Percentiles rank a stretch among this genome's conserved stretches.
Conservation (phyloP, 2,113 vertebrate species). For the Pipra filicauda region DNA sequence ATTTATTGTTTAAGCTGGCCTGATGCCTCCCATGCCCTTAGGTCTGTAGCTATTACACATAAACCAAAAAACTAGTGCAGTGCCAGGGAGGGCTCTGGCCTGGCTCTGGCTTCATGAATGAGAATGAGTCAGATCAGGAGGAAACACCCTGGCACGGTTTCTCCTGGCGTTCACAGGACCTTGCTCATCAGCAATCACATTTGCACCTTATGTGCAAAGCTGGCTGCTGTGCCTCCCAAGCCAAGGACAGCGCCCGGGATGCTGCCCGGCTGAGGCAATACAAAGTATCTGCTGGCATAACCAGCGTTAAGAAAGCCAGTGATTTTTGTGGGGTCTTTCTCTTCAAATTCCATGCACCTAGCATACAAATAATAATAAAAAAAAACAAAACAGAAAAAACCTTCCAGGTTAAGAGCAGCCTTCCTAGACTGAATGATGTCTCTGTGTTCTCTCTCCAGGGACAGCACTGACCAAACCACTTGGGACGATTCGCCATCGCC, state of each 20-base stretch:
- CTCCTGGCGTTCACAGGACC: not conserved
- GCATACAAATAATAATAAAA: not conserved
- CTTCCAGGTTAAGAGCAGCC: not conserved
- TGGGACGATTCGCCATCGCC: fast-evolving
- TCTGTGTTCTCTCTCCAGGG: not conserved
- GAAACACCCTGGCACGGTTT: conserved; percentile 35
- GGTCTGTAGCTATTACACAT: conserved; percentile 49
- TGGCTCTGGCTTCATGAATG: conserved; percentile 40
- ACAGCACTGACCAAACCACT: not conserved
- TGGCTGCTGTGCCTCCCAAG: not conserved
- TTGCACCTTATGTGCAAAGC: conserved; percentile 2
- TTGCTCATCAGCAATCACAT: not conserved
- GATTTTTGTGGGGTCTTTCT: not conserved
- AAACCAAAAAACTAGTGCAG: conserved; percentile 44
- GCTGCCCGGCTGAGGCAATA: not conserved
- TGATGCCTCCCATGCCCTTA: conserved; percentile 38
- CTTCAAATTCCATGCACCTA: not conserved
- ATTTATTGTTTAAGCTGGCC: conserved; percentile 51
- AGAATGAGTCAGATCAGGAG: conserved; percentile 36
- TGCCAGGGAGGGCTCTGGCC: conserved; percentile 46
- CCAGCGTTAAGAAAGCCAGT: not conserved
- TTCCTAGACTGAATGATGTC: not conserved
- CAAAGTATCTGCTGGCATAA: fast-evolving
- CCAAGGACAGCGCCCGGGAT: fast-evolving
- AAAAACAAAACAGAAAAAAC: not conserved